Evolutionary conservation across 1,140 invertebrate genomes (phyloP).

Genomic region (Solenopsis invicta): DNA sequence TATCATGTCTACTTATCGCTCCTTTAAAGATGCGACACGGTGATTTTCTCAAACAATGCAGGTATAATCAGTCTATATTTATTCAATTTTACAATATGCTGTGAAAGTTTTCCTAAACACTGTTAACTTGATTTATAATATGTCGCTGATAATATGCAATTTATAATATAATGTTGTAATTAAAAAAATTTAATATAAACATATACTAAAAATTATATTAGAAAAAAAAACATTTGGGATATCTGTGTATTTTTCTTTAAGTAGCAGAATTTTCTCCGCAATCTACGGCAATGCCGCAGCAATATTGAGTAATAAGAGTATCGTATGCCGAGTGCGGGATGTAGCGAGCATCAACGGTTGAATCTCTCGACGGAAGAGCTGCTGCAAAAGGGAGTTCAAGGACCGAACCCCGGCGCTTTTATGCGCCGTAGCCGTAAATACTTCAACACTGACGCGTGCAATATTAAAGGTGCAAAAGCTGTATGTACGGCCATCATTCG

Average conservation of each 20-base stretch:
- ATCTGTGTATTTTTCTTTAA: background rate
- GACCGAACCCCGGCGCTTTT: slow-evolving; percentile 67
- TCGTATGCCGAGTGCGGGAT: slow-evolving; percentile 58
- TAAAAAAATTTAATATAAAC: background rate
- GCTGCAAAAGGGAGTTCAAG: slow-evolving; percentile 70
- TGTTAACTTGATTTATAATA: too few relatives aligned
- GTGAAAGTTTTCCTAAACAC: too few relatives aligned
- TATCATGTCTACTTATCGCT: too few relatives aligned
- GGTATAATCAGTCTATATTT: too few relatives aligned
- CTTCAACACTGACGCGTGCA: slow-evolving; percentile 84
- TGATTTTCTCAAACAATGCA: too few relatives aligned
- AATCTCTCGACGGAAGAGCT: slow-evolving; percentile 70
- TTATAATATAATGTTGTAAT: background rate
- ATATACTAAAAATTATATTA: background rate
- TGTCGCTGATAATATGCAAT: too few relatives aligned
- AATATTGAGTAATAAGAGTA: slow-evolving; percentile 56
- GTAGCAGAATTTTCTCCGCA: background rate
- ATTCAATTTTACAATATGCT: too few relatives aligned
- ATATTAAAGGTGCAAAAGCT: slow-evolving; percentile 83
- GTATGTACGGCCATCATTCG: slow-evolving; percentile 81
- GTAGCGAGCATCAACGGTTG: slow-evolving; percentile 58
- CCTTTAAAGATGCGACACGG: too few relatives aligned
- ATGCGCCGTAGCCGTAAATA: slow-evolving; percentile 82
- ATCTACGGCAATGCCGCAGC: slow-evolving; percentile 42
- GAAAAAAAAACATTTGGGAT: background rate